A percentile compares a stretch with the other conserved stretches of the same genome.
Evolutionary conservation across 1,140 invertebrate species (phyloP).

Genomic region (Lepidurus couesii): DNA sequence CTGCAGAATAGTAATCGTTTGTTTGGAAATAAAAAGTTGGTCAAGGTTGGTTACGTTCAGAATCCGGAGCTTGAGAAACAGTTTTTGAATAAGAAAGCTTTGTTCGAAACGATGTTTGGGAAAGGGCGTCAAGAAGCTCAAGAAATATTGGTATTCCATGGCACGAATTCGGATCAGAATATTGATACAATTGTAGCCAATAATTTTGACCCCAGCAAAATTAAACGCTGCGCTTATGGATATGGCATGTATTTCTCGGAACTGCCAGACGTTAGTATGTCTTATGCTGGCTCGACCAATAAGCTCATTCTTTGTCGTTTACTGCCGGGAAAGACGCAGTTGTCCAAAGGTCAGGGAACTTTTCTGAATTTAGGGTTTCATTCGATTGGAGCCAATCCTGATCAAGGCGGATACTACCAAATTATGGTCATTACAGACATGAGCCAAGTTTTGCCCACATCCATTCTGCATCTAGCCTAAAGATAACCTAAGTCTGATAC

Average conservation of each 20-base stretch:
- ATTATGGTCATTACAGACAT: conserved; percentile 30
- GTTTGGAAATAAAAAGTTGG: not conserved
- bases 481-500: not conserved
- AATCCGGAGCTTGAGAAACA: conserved; percentile 23
- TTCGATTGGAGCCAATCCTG: not conserved
- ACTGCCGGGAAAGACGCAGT: conserved; percentile 27
- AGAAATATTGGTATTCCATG: conserved; percentile 28
- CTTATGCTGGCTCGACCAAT: conserved; percentile 11
- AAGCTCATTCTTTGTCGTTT: conserved; percentile 25
- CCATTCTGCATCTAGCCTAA: conserved; percentile 27
- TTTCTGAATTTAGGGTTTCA: not conserved
- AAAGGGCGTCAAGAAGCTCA: not conserved
- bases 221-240: conserved; percentile 25
- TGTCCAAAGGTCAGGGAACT: not conserved
- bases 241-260: conserved; percentile 31
- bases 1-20: not conserved
- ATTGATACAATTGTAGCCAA: conserved; percentile 30
- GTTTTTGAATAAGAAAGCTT: not conserved
- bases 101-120: not conserved
- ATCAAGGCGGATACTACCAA: conserved; percentile 15
- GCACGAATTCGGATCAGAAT: conserved; percentile 28
- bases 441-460: conserved; percentile 27
- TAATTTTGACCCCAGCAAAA: conserved; percentile 18
- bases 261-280: conserved; percentile 20
- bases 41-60: conserved; percentile 24